Conservation (phyloP, 1,140 invertebrate genomes). For the Neodiprion fabricii region DNA sequence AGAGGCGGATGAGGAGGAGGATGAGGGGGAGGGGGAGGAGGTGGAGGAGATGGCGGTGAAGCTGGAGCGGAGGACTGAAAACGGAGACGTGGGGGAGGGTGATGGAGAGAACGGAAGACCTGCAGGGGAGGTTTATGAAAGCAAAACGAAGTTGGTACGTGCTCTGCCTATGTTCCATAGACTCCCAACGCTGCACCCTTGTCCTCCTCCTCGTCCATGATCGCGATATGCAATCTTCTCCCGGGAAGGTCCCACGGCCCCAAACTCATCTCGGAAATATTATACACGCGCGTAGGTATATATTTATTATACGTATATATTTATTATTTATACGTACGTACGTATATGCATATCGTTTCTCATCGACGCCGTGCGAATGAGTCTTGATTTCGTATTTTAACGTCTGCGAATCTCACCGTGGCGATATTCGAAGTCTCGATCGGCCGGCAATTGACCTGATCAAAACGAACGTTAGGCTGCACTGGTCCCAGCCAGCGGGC, state of each 20-base stretch:
- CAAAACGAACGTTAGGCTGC: not conserved
- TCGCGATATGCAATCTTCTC: not conserved
- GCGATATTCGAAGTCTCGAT: not conserved
- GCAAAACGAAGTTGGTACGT: constrained; percentile 47
- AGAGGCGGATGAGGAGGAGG: too few species aligned
- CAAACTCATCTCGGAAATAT: too few species aligned
- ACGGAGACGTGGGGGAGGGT: not conserved
- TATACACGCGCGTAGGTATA: too few species aligned
- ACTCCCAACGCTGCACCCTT: too few species aligned
- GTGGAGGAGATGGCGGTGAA: not conserved
- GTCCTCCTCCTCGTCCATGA: not conserved
- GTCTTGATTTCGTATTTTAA: not conserved
- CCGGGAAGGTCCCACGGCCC: too few species aligned
- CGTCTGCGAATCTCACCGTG: not conserved
- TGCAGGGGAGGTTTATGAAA: constrained; percentile 43
- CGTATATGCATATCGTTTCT: too few species aligned
- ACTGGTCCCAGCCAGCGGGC: not conserved
- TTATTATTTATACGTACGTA: too few species aligned
- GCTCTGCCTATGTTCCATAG: constrained; percentile 34
- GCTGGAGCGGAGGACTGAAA: not conserved
- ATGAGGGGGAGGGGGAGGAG: not conserved
- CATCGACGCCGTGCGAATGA: too few species aligned
- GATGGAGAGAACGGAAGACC: constrained; percentile 10
- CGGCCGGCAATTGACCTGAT: not conserved
- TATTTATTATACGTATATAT: too few species aligned